Evolutionary conservation across 2,888 invertebrate species (phyloP).

Genomic region (Esperia sulphurella): DNA sequence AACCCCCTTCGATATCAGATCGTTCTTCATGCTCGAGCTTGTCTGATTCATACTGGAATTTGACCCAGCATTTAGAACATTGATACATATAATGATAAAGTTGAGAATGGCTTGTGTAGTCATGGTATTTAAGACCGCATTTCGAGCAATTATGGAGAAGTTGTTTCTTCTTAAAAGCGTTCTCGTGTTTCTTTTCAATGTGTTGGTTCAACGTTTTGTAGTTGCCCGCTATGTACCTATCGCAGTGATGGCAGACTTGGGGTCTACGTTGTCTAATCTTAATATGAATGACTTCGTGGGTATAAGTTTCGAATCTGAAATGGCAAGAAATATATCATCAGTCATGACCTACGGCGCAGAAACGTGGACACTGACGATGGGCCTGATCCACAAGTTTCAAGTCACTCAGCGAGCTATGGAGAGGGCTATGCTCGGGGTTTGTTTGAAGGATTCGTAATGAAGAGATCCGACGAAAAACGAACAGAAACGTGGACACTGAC

Average conservation of each 20-base stretch:
- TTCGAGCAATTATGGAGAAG: slow-evolving; percentile 6
- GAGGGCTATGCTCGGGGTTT: too few relatives aligned
- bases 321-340: not conserved
- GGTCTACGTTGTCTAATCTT: slow-evolving; percentile 9
- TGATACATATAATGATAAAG: not conserved
- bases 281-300: slow-evolving; percentile 38
- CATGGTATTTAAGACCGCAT: slow-evolving; percentile 16
- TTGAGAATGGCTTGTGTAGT: not conserved
- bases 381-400: too few relatives aligned
- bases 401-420: too few relatives aligned
- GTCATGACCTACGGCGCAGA: too few relatives aligned
- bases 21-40: not conserved
- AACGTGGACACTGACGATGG: too few relatives aligned
- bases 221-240: slow-evolving; percentile 27
- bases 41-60: slow-evolving; percentile 5
- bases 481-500: too few relatives aligned
- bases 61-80: slow-evolving; percentile 9
- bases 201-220: slow-evolving; percentile 13
- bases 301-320: slow-evolving; percentile 36
- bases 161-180: not conserved
- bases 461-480: too few relatives aligned
- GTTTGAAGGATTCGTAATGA: too few relatives aligned
- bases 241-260: slow-evolving; percentile 30
- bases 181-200: slow-evolving; percentile 6
- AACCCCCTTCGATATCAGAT: not conserved